Evolutionary conservation across 1,140 invertebrate species (phyloP), one percentile per base, ranked within the genome.

Genomic region (Gerris buenoi): DNA sequence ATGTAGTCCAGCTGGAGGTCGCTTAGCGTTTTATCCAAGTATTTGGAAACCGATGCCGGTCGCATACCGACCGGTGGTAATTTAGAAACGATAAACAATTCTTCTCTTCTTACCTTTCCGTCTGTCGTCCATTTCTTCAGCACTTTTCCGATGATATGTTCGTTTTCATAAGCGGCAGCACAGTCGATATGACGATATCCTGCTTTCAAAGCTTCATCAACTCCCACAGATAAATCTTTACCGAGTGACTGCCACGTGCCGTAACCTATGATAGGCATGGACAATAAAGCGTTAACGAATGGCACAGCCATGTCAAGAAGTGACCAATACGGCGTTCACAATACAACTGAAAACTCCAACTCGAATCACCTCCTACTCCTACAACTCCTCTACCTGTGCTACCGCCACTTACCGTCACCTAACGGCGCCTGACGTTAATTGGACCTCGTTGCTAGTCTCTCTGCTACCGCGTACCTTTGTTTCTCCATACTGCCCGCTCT

Each of bases 121-220:
- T 79, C 79, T 28, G 79, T 76, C 1, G 88, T 76, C 82, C 84
- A 86, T 67, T 81, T 79, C 58, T 82, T 80, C 0, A 88, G 72
- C 2, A 82, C 81, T 56, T 80, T 79, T 1, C 86, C 86, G 64
- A 88, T 79, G 1, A 77, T 74, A 0, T 75, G 73, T 73, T 88
- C 87, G 71, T 88, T 88, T 58, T 79, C 74, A 71, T 88, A 88
- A 2, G 76, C 79, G 1, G 79, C 73, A 0, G 86, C 86, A 0
- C 84, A 82, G 73, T 89, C 87, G 46, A 89, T 84, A 66, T 86
- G 86, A 2, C 86, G 78, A 72, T 88, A 89, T 1, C 87, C 87
- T 58, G 77, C 77, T 70, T 82, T 80, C 23, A 88, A 73, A 10
- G 86, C 86, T 22, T 61, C n/a, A 5, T 61, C 59, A 10, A 46